These are phyloP conservation scores for Cantharis lateralis DNA, from an alignment of 2,888 invertebrate genomes.

Conservation along the genomic window DNA sequence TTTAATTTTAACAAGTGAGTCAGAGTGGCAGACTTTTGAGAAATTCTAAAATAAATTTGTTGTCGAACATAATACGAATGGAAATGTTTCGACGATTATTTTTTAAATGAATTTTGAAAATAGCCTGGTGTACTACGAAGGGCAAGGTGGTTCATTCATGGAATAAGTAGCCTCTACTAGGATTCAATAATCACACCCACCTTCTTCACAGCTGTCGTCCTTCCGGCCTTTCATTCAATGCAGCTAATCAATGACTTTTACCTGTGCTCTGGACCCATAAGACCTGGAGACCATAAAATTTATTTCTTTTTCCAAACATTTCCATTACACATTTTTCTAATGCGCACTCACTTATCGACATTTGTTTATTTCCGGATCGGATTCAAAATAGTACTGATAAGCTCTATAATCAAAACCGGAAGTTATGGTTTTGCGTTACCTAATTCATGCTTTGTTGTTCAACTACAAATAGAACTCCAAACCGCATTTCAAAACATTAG, in stretches of 20 bases:
- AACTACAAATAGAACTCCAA: background rate
- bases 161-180: conserved; percentile 34
- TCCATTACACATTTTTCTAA: background rate
- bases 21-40: background rate
- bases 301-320: background rate
- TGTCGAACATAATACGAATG: background rate
- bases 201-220: conserved; percentile 31
- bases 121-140: conserved; percentile 28
- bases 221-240: conserved; percentile 38
- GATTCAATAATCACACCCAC: conserved; percentile 36
- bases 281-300: background rate
- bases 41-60: background rate
- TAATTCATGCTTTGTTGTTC: background rate
- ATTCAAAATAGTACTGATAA: background rate
- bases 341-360: background rate
- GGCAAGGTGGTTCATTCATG: conserved; percentile 25
- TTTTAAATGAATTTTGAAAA: conserved; percentile 33
- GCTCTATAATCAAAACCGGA: background rate
- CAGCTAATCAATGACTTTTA: conserved; percentile 37
- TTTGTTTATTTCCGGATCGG: background rate
- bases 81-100: background rate
- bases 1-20: conserved; percentile 4
- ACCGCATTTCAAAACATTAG: background rate
- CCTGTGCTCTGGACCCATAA: conserved; percentile 26
- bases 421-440: background rate